phyloP scores from a whole-genome alignment of 2,888 invertebrate genomes.

The Zeuzera pyrina region DNA sequence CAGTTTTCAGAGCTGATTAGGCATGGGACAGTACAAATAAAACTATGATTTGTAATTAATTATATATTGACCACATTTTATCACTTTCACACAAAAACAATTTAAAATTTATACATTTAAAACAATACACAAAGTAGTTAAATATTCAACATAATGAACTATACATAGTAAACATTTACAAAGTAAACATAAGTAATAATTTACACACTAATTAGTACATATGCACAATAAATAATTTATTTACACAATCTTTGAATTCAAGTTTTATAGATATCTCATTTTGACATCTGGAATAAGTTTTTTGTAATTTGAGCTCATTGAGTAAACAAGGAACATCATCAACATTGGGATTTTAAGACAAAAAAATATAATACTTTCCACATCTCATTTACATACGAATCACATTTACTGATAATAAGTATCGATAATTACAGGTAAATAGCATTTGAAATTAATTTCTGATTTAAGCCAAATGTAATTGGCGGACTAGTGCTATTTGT shows the following conservation, averaged over 20 bases:
- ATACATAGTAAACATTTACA: conserved; percentile 42
- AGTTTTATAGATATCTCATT: too few relatives aligned
- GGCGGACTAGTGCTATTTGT: conserved; percentile 50
- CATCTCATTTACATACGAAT: too few relatives aligned
- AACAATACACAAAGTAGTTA: conserved; percentile 58
- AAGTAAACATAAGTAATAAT: conserved; percentile 26
- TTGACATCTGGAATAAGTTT: too few relatives aligned
- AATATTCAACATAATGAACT: conserved; percentile 61
- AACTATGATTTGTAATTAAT: conserved; percentile 51
- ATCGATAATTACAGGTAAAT: too few relatives aligned
- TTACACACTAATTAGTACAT: not conserved
- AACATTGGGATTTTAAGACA: too few relatives aligned
- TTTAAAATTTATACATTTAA: conserved; percentile 63
- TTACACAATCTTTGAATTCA: too few relatives aligned
- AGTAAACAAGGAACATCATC: too few relatives aligned
- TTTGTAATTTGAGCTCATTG: too few relatives aligned
- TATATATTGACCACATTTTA: conserved; percentile 67
- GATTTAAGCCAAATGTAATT: too few relatives aligned
- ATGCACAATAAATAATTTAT: conserved; percentile 47
- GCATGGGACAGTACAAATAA: conserved; percentile 24
- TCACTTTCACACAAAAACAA: conserved; percentile 68
- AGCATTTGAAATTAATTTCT: too few relatives aligned
- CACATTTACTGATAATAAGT: too few relatives aligned
- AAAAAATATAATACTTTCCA: too few relatives aligned
- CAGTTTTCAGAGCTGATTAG: not conserved